Percentiles rank a stretch among this genome's conserved stretches.
phyloP scores from a whole-genome alignment of 2,888 invertebrate genomes.

The Heliconius charithonia region DNA sequence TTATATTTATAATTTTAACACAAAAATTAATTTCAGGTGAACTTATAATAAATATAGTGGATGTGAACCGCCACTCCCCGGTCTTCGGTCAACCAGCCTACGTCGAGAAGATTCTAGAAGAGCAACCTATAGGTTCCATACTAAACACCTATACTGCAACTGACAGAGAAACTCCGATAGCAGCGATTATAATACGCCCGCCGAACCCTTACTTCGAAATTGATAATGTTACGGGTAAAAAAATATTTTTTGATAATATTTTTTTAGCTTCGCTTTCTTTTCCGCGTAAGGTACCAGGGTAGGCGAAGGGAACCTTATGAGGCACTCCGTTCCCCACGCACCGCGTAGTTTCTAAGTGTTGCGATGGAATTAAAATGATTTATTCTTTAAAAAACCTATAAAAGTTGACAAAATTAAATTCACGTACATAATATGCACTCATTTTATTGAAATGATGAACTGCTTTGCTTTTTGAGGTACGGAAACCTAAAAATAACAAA shows the following conservation, averaged over 20 bases:
- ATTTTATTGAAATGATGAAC: too few species aligned
- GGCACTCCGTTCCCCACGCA: too few species aligned
- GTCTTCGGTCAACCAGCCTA: conserved; percentile 75
- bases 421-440: too few species aligned
- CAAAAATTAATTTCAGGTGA: conserved; percentile 67
- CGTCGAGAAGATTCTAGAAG: conserved; percentile 86
- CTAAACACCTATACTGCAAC: conserved; percentile 90
- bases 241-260: conserved; percentile 17
- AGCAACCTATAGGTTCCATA: conserved; percentile 90
- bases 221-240: conserved; percentile 89
- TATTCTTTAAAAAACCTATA: too few species aligned
- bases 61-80: conserved; percentile 88
- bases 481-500: too few species aligned
- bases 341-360: too few species aligned
- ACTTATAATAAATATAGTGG: conserved; percentile 87
- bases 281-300: too few species aligned
- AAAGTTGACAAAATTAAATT: too few species aligned
- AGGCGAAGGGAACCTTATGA: too few species aligned
- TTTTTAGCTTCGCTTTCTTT: neutral
- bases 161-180: conserved; percentile 92
- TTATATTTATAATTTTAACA: neutral
- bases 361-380: too few species aligned
- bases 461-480: too few species aligned
- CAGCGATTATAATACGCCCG: conserved; percentile 88
- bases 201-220: conserved; percentile 90